A percentile compares a stretch with the other conserved stretches of the same genome.
These are phyloP conservation scores for Stichodactyla helianthus DNA, from an alignment of 64 coral and sea anemone species.

Conservation along the genomic window DNA sequence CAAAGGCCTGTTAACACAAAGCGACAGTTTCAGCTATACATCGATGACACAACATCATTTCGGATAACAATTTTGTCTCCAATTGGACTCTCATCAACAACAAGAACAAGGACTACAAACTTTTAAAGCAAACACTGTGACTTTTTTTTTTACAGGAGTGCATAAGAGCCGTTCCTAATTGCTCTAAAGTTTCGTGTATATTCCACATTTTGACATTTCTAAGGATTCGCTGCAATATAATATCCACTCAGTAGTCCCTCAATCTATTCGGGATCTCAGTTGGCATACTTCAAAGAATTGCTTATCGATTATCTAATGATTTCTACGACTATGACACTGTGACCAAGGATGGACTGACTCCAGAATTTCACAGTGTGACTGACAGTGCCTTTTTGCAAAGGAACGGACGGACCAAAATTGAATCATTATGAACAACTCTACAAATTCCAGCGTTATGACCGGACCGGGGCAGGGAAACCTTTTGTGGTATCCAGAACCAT, in stretches of 20 bases:
- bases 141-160: background rate
- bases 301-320: background rate
- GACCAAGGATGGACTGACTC: background rate
- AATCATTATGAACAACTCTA: conserved; percentile 1
- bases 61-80: conserved; percentile 3
- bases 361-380: background rate
- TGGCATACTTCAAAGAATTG: background rate
- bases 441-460: background rate
- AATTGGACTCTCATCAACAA: background rate
- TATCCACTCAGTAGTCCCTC: background rate
- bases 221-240: background rate
- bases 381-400: background rate
- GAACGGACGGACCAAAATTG: background rate
- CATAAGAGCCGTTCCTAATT: background rate
- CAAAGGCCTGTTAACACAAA: conserved; percentile 12
- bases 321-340: background rate
- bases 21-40: background rate
- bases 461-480: background rate
- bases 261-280: background rate
- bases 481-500: conserved; percentile 23
- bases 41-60: conserved; percentile 8
- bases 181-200: background rate
- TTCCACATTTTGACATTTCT: background rate
- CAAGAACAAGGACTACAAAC: conserved; percentile 1
- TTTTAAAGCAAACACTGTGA: conserved; percentile 10